Evolutionary conservation across 2,797 vertebrate genomes (phyloP).

Genomic region (Myotis myotis): DNA sequence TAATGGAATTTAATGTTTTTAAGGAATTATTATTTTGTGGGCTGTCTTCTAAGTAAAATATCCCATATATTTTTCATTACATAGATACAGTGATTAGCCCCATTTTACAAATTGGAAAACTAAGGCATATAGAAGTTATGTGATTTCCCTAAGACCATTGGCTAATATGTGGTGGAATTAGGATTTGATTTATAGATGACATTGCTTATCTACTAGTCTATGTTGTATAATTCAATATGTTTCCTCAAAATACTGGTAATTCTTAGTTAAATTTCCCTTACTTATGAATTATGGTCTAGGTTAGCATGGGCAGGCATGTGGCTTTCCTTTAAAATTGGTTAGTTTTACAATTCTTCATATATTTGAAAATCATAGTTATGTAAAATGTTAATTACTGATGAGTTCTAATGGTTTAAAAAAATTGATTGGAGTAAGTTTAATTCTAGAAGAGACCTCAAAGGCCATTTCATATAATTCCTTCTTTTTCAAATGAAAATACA

Average conservation of each 20-base stretch:
- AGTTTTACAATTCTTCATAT: background rate
- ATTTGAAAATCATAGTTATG: slow-evolving; percentile 12
- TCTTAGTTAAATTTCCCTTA: background rate
- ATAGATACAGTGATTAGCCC: background rate
- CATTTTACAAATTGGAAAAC: background rate
- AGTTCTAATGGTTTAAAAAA: background rate
- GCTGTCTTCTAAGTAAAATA: background rate
- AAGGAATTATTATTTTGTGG: background rate
- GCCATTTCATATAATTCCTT: background rate
- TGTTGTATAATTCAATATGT: background rate
- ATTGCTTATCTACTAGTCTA: background rate
- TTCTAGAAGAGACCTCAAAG: background rate
- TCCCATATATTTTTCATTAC: background rate
- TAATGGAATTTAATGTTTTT: background rate
- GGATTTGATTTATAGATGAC: background rate
- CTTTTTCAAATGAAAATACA: background rate
- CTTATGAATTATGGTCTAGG: background rate
- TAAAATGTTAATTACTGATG: background rate
- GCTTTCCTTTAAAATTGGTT: background rate
- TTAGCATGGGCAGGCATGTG: background rate
- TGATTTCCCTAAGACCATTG: background rate
- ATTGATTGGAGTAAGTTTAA: slow-evolving; percentile 18
- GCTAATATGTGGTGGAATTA: background rate
- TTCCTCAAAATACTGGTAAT: background rate
- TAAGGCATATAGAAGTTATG: background rate